Base-by-base conservation (phyloP, 2,888 invertebrate species). In the Esperia sulphurella region DNA sequence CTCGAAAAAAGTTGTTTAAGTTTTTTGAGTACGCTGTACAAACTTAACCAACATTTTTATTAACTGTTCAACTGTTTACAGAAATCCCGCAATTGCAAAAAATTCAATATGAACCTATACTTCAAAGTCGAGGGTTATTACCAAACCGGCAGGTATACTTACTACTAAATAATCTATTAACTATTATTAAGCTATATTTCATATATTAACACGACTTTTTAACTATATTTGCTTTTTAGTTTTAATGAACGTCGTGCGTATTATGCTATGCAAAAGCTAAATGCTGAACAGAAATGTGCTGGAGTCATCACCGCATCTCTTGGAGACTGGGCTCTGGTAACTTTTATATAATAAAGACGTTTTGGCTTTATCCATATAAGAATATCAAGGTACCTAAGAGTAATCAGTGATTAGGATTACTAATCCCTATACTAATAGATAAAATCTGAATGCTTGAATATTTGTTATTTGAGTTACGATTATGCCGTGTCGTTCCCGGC, bases 211-310 rank as follows among this genome's bases (percentile, higher is more conserved):
- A 21, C n/a, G n/a, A n/a, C n/a, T n/a, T n/a, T n/a, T n/a, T n/a
- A 21, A 21, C 2, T 21, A 21, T 21, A 45, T 50, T 41, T 29
- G 14, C 21, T 46, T 74, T 83, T 31, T 68, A 95, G 96, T 81
- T 97, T 96, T 72, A 96, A 96, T 72, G 98, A 97, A 75, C 91
- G 96, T 55, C 96, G 97, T 9, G 98, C 97, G 0, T 84, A 96
- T 14, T 95, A 96, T 69, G 93, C 95, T 0, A 83, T 98, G 45
- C 71, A 94, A 52, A 94, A 92, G 86, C 78, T 98, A 14, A 81
- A 90, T 8, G 85, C 92, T 45, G 93, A 94, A 33, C 92, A 96
- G 74, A 92, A 92, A 63, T 79, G 80, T 52, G 75, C 68, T 31
- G 97, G 97, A 2, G 95, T 97, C 0, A 94, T 95, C 47, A 95